A percentile compares a stretch with the other conserved stretches of the same genome.
Conservation (phyloP, 2,113 vertebrate genomes). For the Bufo gargarizans region DNA sequence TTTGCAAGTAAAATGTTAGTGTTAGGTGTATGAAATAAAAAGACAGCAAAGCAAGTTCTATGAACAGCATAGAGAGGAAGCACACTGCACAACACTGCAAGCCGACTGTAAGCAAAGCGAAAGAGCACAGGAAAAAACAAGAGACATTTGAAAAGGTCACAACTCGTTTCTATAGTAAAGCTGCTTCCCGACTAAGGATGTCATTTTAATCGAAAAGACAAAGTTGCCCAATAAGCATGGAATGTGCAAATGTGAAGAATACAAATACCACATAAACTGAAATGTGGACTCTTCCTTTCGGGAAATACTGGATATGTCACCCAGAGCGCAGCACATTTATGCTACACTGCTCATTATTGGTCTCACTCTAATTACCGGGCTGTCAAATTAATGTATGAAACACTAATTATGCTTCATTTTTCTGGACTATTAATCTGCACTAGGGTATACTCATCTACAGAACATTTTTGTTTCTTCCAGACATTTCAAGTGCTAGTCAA, state of each 20-base stretch:
- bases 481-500: constrained; percentile 8
- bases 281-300: constrained; percentile 8
- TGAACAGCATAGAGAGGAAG: background rate
- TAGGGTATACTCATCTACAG: background rate
- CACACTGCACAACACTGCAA: background rate
- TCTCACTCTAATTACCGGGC: constrained; percentile 31
- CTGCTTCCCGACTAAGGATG: background rate
- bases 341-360: constrained; percentile 26
- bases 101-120: background rate
- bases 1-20: background rate
- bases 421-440: background rate
- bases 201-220: background rate
- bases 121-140: background rate
- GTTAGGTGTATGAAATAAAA: background rate
- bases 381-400: constrained; percentile 40
- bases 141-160: constrained; percentile 14
- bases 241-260: background rate
- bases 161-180: background rate
- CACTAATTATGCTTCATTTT: constrained; percentile 33
- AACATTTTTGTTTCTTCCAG: background rate
- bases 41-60: background rate
- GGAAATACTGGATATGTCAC: constrained; percentile 35
- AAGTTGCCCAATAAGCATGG: background rate
- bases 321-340: constrained; percentile 17
- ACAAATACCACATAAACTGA: constrained; percentile 11